Evolutionary conservation across 37 sponge, comb jelly and placozoan genomes (phyloP), one percentile per base, ranked within the genome.

Genomic region (Ianthella basta): DNA sequence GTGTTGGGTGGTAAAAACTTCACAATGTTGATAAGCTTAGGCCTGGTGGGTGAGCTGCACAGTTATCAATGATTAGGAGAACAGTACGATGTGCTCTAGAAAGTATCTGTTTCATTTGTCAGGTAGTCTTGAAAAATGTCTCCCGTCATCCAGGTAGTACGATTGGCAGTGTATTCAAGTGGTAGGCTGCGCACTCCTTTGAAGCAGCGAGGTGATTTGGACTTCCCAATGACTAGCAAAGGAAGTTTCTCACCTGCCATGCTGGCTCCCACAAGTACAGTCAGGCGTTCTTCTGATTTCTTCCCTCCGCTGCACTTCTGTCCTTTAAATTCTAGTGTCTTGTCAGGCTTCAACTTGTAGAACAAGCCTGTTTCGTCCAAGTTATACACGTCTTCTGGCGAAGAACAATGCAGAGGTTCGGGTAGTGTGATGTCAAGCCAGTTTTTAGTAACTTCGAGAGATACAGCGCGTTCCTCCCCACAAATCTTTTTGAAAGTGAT

Each of bases 121-220:
- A 73, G 34, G 21, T 19, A 57, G 32, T 85, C 56, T 50, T 74
- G 40, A 33, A 72, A 85, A 4, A 85, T 5, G 25, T 35, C 78
- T 21, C 63, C 40, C 18, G 69, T 85, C 86, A 85, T 85, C 86
- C 86, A 85, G n/a, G 78, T 64, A 15, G 74, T 85, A 24, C 24
- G 12, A 30, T 82, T 82, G 66, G 83, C 66, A 64, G n/a, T 19
- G 83, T 59, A 60, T 18, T 82, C 40, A 14, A 82, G 53, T 25
- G 66, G 83, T 16, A 82, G 21, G 25, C 4, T 16, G 19, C 64
- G 64, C 12, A 63, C 24, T 13, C 83, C 83, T 53, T 37, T 37
- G 66, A 82, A 82, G 61, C 83, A 82, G 15, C 41, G 83, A 12
- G 83, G 83, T 35, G 15, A 21, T 30, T 64, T 60, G 6, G 66